These are phyloP conservation scores for Torymus aiolomorphi DNA, from an alignment of 2,888 invertebrate species.

Conservation along the genomic window DNA sequence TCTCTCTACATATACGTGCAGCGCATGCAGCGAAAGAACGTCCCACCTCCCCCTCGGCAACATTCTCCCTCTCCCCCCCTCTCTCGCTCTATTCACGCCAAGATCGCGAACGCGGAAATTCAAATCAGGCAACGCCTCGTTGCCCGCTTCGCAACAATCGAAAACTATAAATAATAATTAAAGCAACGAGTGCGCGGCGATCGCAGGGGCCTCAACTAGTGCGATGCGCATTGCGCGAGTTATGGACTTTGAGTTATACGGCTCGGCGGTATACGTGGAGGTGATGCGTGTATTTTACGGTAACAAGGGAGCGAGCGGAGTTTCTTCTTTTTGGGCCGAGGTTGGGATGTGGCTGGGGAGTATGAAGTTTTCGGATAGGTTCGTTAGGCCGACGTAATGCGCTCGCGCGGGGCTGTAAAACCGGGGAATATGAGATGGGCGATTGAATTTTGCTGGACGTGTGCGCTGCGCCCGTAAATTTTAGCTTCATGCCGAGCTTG, in stretches of 20 bases:
- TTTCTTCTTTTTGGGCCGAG: not conserved
- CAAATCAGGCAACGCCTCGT: constrained; percentile 55
- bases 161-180: constrained; percentile 68
- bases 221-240: constrained; percentile 37
- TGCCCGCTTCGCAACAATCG: constrained; percentile 57
- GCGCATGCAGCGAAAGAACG: too few relatives aligned
- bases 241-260: constrained; percentile 52
- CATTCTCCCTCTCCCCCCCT: too few relatives aligned
- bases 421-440: too few relatives aligned
- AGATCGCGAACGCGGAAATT: constrained; percentile 53
- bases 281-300: constrained; percentile 39
- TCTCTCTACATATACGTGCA: too few relatives aligned
- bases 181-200: constrained; percentile 53
- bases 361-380: too few relatives aligned
- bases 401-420: too few relatives aligned
- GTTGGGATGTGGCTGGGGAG: too few relatives aligned
- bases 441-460: too few relatives aligned
- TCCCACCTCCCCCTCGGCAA: too few relatives aligned
- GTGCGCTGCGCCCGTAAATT: too few relatives aligned
- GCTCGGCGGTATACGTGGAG: not conserved
- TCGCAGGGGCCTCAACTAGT: constrained; percentile 37
- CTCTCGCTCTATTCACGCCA: not conserved
- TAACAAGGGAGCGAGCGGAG: constrained; percentile 42
- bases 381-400: too few relatives aligned
- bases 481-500: too few relatives aligned